phyloP scores from a whole-genome alignment of 53 echinoderm and acorn worm genomes.

The Stichopus horrens region DNA sequence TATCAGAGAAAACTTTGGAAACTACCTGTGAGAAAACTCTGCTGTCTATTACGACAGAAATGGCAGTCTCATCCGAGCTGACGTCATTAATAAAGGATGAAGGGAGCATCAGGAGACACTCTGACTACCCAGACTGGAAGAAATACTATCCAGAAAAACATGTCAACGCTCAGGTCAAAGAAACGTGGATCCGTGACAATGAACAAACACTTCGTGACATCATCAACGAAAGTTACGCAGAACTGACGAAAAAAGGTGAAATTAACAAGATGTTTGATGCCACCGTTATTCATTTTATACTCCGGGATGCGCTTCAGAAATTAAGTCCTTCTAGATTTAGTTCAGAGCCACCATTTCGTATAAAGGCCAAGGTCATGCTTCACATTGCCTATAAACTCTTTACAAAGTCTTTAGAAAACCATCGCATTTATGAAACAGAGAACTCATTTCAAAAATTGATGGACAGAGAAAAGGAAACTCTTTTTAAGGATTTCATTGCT shows the following conservation, averaged over 20 bases:
- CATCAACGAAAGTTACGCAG: not conserved
- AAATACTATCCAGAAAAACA: not conserved
- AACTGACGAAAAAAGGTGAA: not conserved
- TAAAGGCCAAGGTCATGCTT: slow-evolving; percentile 1
- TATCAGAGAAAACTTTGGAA: slow-evolving; percentile 2
- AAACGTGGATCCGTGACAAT: not conserved
- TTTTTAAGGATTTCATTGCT: not conserved
- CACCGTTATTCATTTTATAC: not conserved
- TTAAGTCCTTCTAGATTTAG: not conserved
- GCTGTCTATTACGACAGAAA: not conserved
- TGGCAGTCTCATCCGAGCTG: not conserved
- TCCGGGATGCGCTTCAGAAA: not conserved
- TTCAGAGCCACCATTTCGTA: not conserved
- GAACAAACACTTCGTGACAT: not conserved
- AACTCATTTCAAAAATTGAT: not conserved
- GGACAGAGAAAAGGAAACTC: not conserved
- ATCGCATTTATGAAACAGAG: not conserved
- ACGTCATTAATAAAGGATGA: not conserved
- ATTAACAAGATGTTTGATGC: not conserved
- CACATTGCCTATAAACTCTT: not conserved
- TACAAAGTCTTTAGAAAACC: not conserved
- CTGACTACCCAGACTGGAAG: not conserved
- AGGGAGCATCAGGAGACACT: not conserved
- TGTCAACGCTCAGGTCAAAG: too few relatives aligned
- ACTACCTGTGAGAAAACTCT: not conserved